Evolutionary conservation across 2,113 vertebrate species (phyloP), one percentile per base, ranked within the genome.

Genomic region (Sprattus sprattus): DNA sequence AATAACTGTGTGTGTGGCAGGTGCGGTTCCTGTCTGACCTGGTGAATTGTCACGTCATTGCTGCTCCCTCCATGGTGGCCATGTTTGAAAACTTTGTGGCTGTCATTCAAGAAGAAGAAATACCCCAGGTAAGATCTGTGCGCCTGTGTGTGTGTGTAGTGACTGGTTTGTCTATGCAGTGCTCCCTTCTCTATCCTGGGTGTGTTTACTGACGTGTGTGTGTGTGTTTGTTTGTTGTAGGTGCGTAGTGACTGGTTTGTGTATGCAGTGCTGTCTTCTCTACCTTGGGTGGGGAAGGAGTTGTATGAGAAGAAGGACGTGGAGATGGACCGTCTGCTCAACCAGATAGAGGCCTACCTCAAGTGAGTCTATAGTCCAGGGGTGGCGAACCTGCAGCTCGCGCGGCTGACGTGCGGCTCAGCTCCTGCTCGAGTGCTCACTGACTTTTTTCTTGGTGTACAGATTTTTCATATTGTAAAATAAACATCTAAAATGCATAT

Each of bases 11-110:
- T 67, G 32, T 39, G 75, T 85, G 81, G 82, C 85, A 99, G 98
- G 96, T 99, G 60, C 98, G 97, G 81, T 99, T 99, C 91, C 94
- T 99, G 0, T 97, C 96, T 1, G 98, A 99, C 89, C 93, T 99
- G 85, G 98, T 99, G 86, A 99, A 99, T 91, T 99, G 98, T 90
- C 98, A 99, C 0, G 98, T 99, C 87, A 99, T 99, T 84, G 97
- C 98, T 81, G 98, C 98, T 54, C 98, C 98, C 0, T 99, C 98
- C 0, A 97, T 99, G 97, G 96, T 99, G 87, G 98, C 98, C 87
- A 98, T 99, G 97, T 99, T 99, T 93, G 98, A 99, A 92, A 99
- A 97, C 92, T 99, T 99, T 90, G 93, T 99, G 89, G 96, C 95
- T 80, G 98, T 99, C 89, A 97, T 96, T 86, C 98, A 99, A 87